Evolutionary conservation across 2,888 invertebrate genomes (phyloP), one percentile per base, ranked within the genome.

Genomic region (Pocota personata): DNA sequence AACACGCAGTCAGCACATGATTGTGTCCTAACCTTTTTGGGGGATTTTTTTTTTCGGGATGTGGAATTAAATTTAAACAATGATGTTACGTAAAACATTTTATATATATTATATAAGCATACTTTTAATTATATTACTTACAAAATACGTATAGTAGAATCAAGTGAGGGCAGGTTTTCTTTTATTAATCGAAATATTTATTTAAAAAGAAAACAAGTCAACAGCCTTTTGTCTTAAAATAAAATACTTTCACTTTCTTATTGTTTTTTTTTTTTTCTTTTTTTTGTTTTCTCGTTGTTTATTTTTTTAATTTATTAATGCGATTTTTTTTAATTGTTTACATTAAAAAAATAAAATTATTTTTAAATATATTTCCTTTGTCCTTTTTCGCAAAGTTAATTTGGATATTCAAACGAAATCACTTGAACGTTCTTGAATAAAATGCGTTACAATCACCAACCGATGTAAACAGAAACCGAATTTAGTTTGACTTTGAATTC

Each of bases 401-500:
- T 35, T 5, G 16, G 58, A n/a, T 14, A 21, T 14, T 3, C 35
- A 21, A 19, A 35, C 6, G 16, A 24, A 71, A 46, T 14, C 32
- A 60, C 46, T 35, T 32, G 19, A 66, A 50, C n/a, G 14, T 8
- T 35, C 6, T 43, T 14, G 40, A 1, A 35, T 21, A 48, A n/a
- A n/a, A 48, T 16, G 12, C 46, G 27, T 27, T 14, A 35, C 40
- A 40, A 19, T 40, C 14, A 24, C 6, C 50, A 52, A 64, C 64
- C 55, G 75, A 64, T 75, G 75, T 75, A 75, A 75, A 75, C 75
- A 75, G 75, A 75, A 57, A 64, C 55, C 35, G 64, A 57, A 55
- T 46, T 46, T 10, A 52, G 64, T 75, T 75, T 75, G 75, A 75
- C 75, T 75, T 75, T 75, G 75, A 64, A 66, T 75, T 75, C 75